Conservation (phyloP, 2,113 vertebrate genomes). For the Protobothrops flavoviridis region DNA sequence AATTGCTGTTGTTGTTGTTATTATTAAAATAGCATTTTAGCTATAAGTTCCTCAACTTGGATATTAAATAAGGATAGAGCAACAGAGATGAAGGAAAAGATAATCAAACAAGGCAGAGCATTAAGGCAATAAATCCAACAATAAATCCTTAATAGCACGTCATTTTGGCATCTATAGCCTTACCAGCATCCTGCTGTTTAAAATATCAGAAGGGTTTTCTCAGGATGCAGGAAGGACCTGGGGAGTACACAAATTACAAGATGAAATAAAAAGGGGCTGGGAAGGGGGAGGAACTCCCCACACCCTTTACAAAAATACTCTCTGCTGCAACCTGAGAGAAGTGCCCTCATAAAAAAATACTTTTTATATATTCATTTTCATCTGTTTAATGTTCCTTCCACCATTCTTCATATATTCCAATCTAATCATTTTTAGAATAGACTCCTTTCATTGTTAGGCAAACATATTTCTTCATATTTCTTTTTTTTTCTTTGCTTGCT, state of each 20-base stretch:
- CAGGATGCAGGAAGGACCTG: slow-evolving; percentile 58
- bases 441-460: slow-evolving; percentile 51
- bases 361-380: slow-evolving; percentile 59
- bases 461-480: not conserved
- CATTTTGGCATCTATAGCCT: slow-evolving; percentile 61
- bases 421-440: slow-evolving; percentile 66
- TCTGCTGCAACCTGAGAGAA: slow-evolving; percentile 64
- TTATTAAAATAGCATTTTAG: slow-evolving; percentile 42
- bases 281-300: slow-evolving; percentile 38
- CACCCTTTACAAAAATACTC: not conserved
- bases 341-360: slow-evolving; percentile 66
- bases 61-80: slow-evolving; percentile 36
- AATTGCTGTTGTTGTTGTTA: not conserved
- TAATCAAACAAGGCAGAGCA: slow-evolving; percentile 33
- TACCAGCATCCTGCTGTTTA: slow-evolving; percentile 60
- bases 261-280: slow-evolving; percentile 64
- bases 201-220: slow-evolving; percentile 66
- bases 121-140: slow-evolving; percentile 47
- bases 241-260: slow-evolving; percentile 68
- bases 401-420: slow-evolving; percentile 56
- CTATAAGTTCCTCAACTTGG: slow-evolving; percentile 62
- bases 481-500: not conserved
- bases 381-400: not conserved
- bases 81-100: not conserved
- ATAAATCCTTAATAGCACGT: slow-evolving; percentile 65